phyloP scores from a whole-genome alignment of 2,888 invertebrate species.

The Leucoma salicis region DNA sequence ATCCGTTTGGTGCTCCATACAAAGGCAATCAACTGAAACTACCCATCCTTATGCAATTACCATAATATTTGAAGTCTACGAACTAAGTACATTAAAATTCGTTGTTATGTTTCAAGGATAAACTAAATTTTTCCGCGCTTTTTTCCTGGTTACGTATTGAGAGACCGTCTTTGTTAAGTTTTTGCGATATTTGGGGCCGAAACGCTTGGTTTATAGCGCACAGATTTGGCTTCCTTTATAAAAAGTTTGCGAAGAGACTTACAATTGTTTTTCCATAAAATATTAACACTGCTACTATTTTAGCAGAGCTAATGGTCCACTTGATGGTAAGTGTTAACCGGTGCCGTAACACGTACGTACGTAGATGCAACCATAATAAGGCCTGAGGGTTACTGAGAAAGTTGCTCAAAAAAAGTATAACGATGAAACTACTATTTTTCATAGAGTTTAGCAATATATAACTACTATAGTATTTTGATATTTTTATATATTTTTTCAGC shows the following conservation, averaged over 20 bases:
- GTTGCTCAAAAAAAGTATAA: too few relatives aligned
- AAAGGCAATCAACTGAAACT: conserved; percentile 26
- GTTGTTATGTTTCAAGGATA: conserved; percentile 4
- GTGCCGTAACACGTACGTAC: too few relatives aligned
- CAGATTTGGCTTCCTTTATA: not conserved
- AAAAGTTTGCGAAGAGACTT: not conserved
- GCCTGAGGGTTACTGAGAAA: too few relatives aligned
- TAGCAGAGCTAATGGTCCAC: too few relatives aligned
- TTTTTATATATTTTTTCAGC: too few relatives aligned
- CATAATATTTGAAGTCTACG: conserved; percentile 30
- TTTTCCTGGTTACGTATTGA: conserved; percentile 3
- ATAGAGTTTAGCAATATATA: too few relatives aligned
- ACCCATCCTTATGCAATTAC: conserved; percentile 17
- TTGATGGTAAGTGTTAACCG: too few relatives aligned
- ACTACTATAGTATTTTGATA: too few relatives aligned
- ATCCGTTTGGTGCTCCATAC: conserved; percentile 8
- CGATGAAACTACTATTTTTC: too few relatives aligned
- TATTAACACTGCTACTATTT: too few relatives aligned
- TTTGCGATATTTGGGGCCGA: not conserved
- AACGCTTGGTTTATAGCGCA: not conserved
- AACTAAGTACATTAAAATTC: conserved; percentile 15
- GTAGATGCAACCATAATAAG: too few relatives aligned
- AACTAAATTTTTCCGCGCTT: not conserved
- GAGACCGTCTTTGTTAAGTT: conserved; percentile 13
- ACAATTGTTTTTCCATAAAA: too few relatives aligned